Evolutionary conservation across 2,888 invertebrate genomes (phyloP), one percentile per base, ranked within the genome.

Genomic region (Catocala fraxini): DNA sequence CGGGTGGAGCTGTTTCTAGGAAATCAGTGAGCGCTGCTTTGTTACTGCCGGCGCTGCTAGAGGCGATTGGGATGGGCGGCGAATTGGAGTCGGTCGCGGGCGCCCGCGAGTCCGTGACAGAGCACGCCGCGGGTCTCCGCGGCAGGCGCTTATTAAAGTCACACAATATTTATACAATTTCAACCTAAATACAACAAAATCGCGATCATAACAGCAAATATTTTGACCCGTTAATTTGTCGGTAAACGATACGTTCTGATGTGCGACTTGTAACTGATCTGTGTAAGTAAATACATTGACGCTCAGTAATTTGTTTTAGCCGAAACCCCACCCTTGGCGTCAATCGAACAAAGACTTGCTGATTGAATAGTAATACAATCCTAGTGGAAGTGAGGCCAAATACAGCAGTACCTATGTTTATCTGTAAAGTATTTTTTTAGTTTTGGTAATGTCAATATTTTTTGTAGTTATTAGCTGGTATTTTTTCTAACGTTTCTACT

Each of bases 341-440:
- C 84, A 78, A 82, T 83, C 80, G 82, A 85, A 86, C 85, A 85
- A 84, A 83, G 84, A 85, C 75, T 69, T 80, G 74, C 81, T 89
- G 90, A 90, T 90, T 89, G 89, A 84, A 88, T 85, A 81, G 90
- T 87, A 90, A 91, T 80, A 84, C 81, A 85, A 91, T 89, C 82
- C 82, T 69, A 59, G 65, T 78, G 80, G 83, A 80, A 84, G 78
- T 76, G 72, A 77, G 71, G 70, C 72, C 73, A 79, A 83, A 84
- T 72, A 25, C 25, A 25, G 25, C 25, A 25, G 3, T 25, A 77
- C 80, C 75, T 76, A 62, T 46, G 51, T 64, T 49, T 69, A 54
- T 69, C 70, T 65, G 62, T 34, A 54, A 63, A 39, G 35, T 54
- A 56, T 60, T 46, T 53, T 63, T 59, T 55, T 48, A 48, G n/a